Conservation (phyloP, 2,797 vertebrate species). For the Staurois parvus region DNA sequence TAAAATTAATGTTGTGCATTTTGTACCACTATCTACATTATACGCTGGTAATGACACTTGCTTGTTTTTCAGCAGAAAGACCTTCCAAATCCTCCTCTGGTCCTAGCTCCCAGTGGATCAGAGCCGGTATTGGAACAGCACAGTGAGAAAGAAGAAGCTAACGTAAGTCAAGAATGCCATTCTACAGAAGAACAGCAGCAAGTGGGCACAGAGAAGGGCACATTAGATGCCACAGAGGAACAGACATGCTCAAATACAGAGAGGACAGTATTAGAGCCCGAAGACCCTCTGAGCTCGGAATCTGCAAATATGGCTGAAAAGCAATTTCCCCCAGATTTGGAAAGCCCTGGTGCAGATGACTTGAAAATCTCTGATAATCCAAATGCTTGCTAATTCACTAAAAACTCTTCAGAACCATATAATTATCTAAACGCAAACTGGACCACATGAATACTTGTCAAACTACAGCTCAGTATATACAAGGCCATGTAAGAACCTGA, state of each 20-base stretch:
- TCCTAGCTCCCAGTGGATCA: conserved; percentile 78
- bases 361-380: background rate
- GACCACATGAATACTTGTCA: background rate
- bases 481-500: conserved; percentile 17
- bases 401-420: background rate
- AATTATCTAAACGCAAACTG: background rate
- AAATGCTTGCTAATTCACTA: background rate
- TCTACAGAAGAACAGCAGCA: background rate
- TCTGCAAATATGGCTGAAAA: background rate
- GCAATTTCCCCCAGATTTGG: background rate
- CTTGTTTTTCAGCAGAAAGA: conserved; percentile 75
- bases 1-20: background rate
- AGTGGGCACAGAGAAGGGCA: background rate
- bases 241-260: conserved; percentile 4
- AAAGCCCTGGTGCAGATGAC: background rate
- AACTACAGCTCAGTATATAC: conserved; percentile 4
- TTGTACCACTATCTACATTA: background rate
- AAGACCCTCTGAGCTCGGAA: background rate
- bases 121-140: conserved; percentile 61
- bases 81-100: conserved; percentile 80
- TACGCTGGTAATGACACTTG: background rate
- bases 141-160: conserved; percentile 18
- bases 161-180: background rate
- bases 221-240: background rate
- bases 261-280: conserved; percentile 5